Percentiles rank a stretch among this genome's conserved stretches.
Evolutionary conservation across 2,113 vertebrate genomes (phyloP).

Genomic region (Pogona vitticeps): DNA sequence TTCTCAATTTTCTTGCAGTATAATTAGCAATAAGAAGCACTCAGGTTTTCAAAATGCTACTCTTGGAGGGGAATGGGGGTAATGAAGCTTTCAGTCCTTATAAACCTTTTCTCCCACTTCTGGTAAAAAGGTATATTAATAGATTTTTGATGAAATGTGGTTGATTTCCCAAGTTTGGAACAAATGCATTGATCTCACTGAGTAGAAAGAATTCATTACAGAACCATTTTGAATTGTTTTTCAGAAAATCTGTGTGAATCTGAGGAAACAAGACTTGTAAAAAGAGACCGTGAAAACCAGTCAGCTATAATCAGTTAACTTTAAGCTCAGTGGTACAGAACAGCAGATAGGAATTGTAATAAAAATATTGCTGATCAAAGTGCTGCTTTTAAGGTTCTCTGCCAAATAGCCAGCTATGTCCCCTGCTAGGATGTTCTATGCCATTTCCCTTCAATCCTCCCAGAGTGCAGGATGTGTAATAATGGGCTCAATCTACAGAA

Average conservation of each 20-base stretch:
- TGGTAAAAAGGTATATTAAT: neutral
- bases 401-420: too few relatives aligned
- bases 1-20: neutral
- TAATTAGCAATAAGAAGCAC: neutral
- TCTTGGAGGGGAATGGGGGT: neutral
- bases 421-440: too few relatives aligned
- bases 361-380: too few relatives aligned
- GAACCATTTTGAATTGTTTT: neutral
- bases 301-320: neutral
- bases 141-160: neutral
- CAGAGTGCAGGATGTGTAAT: too few relatives aligned
- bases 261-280: rapidly evolving
- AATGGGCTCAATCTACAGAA: too few relatives aligned
- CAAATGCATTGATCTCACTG: rapidly evolving
- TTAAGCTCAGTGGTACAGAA: neutral
- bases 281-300: rapidly evolving
- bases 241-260: neutral
- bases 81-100: neutral
- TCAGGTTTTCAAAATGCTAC: neutral
- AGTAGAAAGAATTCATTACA: neutral
- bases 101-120: rapidly evolving
- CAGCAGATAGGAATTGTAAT: neutral
- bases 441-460: too few relatives aligned
- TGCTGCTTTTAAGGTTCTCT: too few relatives aligned
- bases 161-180: neutral